A percentile compares a stretch with the other conserved stretches of the same genome.
phyloP scores from a whole-genome alignment of 1,140 invertebrate species.

The Papilio dardanus region DNA sequence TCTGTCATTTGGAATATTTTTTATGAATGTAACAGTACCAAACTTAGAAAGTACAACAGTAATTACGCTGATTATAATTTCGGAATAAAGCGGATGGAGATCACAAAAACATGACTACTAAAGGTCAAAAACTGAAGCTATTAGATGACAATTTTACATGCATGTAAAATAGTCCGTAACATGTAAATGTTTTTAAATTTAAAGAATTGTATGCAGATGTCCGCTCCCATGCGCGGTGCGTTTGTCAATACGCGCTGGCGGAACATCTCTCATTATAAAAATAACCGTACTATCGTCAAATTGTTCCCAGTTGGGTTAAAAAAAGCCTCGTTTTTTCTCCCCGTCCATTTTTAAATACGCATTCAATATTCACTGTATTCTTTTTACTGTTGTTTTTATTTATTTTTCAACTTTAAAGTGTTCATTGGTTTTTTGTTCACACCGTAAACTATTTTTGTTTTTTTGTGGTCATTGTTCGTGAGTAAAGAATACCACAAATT shows the following conservation, averaged over 20 bases:
- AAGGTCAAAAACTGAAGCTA: no score
- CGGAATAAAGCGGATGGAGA: no score
- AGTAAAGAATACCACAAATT: background rate
- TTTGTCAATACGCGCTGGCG: conserved; percentile 27
- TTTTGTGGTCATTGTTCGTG: background rate
- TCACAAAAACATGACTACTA: no score
- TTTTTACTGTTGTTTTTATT: conserved; percentile 29
- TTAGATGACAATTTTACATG: no score
- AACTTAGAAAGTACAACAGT: no score
- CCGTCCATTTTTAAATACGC: conserved; percentile 35
- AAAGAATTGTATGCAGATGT: conserved; percentile 9
- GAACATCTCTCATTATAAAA: conserved; percentile 33
- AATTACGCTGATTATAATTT: no score
- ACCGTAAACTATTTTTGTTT: background rate
- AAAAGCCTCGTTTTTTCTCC: conserved; percentile 8
- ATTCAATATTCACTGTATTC: conserved; percentile 31
- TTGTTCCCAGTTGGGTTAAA: conserved; percentile 3
- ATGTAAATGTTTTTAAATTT: conserved; percentile 23
- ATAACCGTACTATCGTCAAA: conserved; percentile 19
- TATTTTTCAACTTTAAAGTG: conserved; percentile 24
- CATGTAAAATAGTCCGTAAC: background rate
- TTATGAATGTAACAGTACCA: no score
- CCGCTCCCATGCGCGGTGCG: conserved; percentile 13
- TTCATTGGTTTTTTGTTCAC: conserved; percentile 21
- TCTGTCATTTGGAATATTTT: no score